These are phyloP conservation scores for Tauraco hartlaubi DNA, from an alignment of 2,797 vertebrate species.

Conservation along the genomic window DNA sequence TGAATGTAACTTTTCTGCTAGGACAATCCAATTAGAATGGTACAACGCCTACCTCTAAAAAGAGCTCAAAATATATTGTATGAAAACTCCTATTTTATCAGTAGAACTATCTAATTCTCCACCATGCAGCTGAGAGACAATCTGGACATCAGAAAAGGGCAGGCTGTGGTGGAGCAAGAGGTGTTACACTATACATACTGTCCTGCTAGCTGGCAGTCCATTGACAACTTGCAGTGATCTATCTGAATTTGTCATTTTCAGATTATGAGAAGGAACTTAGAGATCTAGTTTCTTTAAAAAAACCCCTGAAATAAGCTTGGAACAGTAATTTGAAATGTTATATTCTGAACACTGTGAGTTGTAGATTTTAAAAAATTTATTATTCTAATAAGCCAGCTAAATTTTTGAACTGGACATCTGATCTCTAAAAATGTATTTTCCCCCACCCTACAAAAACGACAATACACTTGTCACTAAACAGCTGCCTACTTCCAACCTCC, in stretches of 20 bases:
- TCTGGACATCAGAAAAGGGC: background rate
- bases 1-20: background rate
- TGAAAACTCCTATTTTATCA: background rate
- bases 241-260: background rate
- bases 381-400: background rate
- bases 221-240: background rate
- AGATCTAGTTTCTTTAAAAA: background rate
- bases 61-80: background rate
- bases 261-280: background rate
- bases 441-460: background rate
- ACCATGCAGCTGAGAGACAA: background rate
- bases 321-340: background rate
- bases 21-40: background rate
- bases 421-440: background rate
- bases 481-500: conserved; percentile 11
- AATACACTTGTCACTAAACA: conserved; percentile 23
- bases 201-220: background rate
- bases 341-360: background rate
- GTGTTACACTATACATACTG: background rate
- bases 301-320: background rate
- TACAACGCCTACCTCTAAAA: background rate
- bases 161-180: background rate
- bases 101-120: background rate
- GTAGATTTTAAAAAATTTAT: background rate
- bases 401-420: background rate